Evolutionary conservation across 2,797 vertebrate species (phyloP).

Genomic region (Poecilia wingei): DNA sequence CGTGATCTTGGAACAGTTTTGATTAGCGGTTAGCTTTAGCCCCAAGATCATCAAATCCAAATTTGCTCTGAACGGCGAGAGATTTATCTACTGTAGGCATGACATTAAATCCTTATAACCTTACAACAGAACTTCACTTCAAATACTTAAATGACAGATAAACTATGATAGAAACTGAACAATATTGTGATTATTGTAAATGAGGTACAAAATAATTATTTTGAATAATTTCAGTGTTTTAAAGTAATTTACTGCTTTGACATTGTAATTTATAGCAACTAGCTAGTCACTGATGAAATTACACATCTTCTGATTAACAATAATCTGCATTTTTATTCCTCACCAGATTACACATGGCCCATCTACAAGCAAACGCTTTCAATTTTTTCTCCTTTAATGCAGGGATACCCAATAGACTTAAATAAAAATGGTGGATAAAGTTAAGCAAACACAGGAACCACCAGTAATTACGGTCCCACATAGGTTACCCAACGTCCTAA

Average conservation of each 20-base stretch:
- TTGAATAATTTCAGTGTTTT: not conserved
- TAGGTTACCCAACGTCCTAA: not conserved
- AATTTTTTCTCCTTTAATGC: not conserved
- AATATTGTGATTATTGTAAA: not conserved
- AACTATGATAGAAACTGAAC: not conserved
- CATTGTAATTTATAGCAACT: not conserved
- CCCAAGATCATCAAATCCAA: not conserved
- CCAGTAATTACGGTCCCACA: too few relatives aligned
- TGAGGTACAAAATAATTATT: not conserved
- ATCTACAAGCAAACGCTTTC: not conserved
- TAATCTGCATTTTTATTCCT: not conserved
- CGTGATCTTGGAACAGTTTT: not conserved
- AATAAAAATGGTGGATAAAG: not conserved
- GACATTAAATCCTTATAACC: not conserved
- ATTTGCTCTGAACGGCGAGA: not conserved
- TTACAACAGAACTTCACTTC: not conserved
- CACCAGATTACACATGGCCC: not conserved
- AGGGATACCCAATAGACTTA: not conserved
- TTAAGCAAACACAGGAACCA: slow-evolving; percentile 1
- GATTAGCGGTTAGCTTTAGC: not conserved
- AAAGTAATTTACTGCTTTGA: not conserved
- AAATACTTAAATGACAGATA: not conserved
- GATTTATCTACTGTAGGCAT: not conserved
- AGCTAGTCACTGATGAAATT: not conserved
- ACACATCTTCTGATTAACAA: not conserved